phyloP scores from a whole-genome alignment of 2,888 invertebrate genomes.

The Protula sp. region DNA sequence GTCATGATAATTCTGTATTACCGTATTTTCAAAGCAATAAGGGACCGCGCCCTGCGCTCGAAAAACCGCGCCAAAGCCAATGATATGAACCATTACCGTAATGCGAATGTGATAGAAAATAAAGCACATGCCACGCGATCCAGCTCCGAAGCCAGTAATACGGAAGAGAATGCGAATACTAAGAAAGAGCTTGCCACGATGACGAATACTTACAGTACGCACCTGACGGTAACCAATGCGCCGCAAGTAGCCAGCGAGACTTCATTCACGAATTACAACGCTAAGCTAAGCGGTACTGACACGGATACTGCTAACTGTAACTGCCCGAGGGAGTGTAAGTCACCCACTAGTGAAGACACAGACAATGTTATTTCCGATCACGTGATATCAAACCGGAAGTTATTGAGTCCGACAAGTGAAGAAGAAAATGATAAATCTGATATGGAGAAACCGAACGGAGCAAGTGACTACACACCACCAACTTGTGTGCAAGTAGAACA shows the following conservation, averaged over 20 bases:
- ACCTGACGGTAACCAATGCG: not conserved
- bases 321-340: slow-evolving; percentile 13
- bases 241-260: slow-evolving; percentile 27
- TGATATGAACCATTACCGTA: not conserved
- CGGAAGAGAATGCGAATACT: slow-evolving; percentile 9
- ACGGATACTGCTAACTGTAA: slow-evolving; percentile 28
- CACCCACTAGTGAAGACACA: slow-evolving; percentile 26
- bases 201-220: not conserved
- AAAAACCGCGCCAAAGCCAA: slow-evolving; percentile 18
- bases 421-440: slow-evolving; percentile 62
- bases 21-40: slow-evolving; percentile 86
- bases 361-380: slow-evolving; percentile 5
- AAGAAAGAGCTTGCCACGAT: slow-evolving; percentile 11
- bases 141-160: slow-evolving; percentile 9
- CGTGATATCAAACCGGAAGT: slow-evolving; percentile 65
- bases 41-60: slow-evolving; percentile 39
- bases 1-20: slow-evolving; percentile 98
- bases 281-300: slow-evolving; percentile 37
- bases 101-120: slow-evolving; percentile 30
- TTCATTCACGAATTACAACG: slow-evolving; percentile 38
- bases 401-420: slow-evolving; percentile 76
- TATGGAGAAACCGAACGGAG: slow-evolving; percentile 69
- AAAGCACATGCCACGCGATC: slow-evolving; percentile 18
- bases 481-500: slow-evolving; percentile 29
- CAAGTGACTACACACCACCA: slow-evolving; percentile 67